These are phyloP conservation scores for Proisotoma minuta DNA, from an alignment of 2,888 invertebrate species.

Conservation along the genomic window DNA sequence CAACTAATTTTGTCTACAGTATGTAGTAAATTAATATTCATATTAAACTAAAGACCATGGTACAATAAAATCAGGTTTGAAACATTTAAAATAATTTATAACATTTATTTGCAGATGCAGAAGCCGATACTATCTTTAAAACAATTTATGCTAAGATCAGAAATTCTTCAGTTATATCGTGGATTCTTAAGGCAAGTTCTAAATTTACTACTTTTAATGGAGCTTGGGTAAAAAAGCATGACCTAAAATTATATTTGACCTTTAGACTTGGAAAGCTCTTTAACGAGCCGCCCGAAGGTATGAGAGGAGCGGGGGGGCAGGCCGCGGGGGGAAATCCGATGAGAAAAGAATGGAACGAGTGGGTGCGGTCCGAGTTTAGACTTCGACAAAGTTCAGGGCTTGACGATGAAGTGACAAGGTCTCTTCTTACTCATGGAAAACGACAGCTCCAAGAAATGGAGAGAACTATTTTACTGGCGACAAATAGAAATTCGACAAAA, in stretches of 20 bases:
- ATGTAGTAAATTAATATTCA: too few relatives aligned
- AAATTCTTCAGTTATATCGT: conserved; percentile 40
- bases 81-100: too few relatives aligned
- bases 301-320: too few relatives aligned
- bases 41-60: too few relatives aligned
- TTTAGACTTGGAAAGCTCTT: conserved; percentile 9
- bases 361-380: conserved; percentile 39
- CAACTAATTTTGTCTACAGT: too few relatives aligned
- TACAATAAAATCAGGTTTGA: too few relatives aligned
- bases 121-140: conserved; percentile 33
- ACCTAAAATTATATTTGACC: neutral
- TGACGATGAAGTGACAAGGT: conserved; percentile 32
- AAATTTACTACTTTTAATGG: neutral
- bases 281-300: conserved; percentile 11
- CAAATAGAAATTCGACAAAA: conserved; percentile 23
- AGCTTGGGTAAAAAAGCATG: neutral
- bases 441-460: conserved; percentile 40
- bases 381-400: conserved; percentile 28
- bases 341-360: conserved; percentile 28
- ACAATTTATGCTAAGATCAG: conserved; percentile 38
- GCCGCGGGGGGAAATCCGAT: conserved; percentile 7
- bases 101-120: conserved; percentile 23
- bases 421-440: conserved; percentile 34
- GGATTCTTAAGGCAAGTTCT: conserved; percentile 35
- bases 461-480: conserved; percentile 30